Conservation (phyloP, 2,113 vertebrate genomes). For the Hippocampus barbouri region DNA sequence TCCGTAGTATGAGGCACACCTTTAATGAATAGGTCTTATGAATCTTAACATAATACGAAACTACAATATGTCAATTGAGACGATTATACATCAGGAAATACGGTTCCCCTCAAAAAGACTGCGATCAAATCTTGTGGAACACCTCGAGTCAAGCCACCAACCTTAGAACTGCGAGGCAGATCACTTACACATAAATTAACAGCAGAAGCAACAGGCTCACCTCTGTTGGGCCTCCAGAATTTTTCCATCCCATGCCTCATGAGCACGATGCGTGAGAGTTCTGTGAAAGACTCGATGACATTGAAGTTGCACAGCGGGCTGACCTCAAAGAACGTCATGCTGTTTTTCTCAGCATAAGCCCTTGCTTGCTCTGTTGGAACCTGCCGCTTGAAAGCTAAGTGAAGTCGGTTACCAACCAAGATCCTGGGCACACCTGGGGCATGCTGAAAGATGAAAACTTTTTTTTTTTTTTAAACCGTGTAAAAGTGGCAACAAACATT, state of each 20-base stretch:
- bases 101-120: no score
- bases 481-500: neutral
- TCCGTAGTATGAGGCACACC: no score
- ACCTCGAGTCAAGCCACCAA: no score
- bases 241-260: conserved; percentile 99
- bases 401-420: conserved; percentile 93
- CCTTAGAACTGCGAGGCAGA: no score
- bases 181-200: no score
- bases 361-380: conserved; percentile 94
- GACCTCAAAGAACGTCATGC: conserved; percentile 99
- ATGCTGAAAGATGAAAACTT: conserved; percentile 72
- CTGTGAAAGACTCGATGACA: conserved; percentile 94
- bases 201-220: conserved; percentile 58
- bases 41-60: no score
- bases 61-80: no score
- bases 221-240: conserved; percentile 96
- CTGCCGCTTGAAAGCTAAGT: conserved; percentile 94
- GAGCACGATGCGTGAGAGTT: conserved; percentile 93
- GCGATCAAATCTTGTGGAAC: no score
- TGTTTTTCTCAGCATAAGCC: conserved; percentile 93
- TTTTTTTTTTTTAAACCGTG: neutral
- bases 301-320: conserved; percentile 99
- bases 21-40: no score
- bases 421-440: conserved; percentile 95
- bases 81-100: no score